A percentile compares a stretch with the other conserved stretches of the same genome.
phyloP scores from a whole-genome alignment of 2,797 vertebrate genomes.

The Periophthalmus magnuspinnatus region DNA sequence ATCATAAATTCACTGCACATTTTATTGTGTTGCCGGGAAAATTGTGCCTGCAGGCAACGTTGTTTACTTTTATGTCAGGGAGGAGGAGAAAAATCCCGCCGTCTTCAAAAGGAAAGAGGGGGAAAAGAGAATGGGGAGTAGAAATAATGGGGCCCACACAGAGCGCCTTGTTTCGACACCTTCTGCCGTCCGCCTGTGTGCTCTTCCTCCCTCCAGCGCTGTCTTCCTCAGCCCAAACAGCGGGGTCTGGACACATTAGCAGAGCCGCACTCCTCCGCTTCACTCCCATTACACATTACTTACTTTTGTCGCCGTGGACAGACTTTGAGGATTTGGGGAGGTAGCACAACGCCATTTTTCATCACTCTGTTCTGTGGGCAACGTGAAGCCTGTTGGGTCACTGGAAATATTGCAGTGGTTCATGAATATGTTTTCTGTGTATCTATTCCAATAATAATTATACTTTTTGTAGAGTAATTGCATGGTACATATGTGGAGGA shows the following conservation, averaged over 20 bases:
- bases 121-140: slow-evolving; percentile 71
- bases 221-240: slow-evolving; percentile 70
- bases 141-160: slow-evolving; percentile 84
- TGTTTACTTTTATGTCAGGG: slow-evolving; percentile 99
- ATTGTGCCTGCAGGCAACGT: slow-evolving; percentile 99
- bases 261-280: slow-evolving; percentile 62
- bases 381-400: slow-evolving; percentile 44
- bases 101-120: slow-evolving; percentile 85
- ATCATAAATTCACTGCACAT: slow-evolving; percentile 99
- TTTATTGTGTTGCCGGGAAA: slow-evolving; percentile 99
- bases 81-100: slow-evolving; percentile 86
- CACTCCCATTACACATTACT: slow-evolving; percentile 65
- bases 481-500: too few species aligned
- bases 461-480: background rate
- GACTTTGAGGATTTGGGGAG: slow-evolving; percentile 62
- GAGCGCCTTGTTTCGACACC: slow-evolving; percentile 73
- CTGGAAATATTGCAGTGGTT: slow-evolving; percentile 16
- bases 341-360: slow-evolving; percentile 64
- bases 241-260: slow-evolving; percentile 69
- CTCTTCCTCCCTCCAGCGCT: slow-evolving; percentile 69
- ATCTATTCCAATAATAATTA: background rate
- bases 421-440: background rate
- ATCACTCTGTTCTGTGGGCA: slow-evolving; percentile 54
- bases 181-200: slow-evolving; percentile 74
- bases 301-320: slow-evolving; percentile 59